Conservation (phyloP, 2,888 invertebrate genomes). For the Clanis bilineata region DNA sequence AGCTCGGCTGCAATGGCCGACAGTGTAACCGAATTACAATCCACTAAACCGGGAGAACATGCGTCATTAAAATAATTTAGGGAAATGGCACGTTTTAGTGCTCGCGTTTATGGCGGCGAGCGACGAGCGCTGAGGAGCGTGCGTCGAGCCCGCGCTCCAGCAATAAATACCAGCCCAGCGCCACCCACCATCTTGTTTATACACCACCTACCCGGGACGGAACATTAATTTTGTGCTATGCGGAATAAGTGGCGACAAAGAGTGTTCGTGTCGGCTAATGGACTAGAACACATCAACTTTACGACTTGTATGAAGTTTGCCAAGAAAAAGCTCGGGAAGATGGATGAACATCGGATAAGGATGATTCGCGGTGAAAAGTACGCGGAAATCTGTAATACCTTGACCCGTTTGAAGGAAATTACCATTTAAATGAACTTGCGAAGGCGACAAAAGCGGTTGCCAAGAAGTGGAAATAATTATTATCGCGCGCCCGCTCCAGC, state of each 20-base stretch:
- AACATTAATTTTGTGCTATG: slow-evolving; percentile 67
- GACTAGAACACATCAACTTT: slow-evolving; percentile 55
- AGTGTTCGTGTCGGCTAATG: slow-evolving; percentile 62
- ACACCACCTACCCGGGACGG: slow-evolving; percentile 57
- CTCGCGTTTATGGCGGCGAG: slow-evolving; percentile 63
- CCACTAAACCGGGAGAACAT: slow-evolving; percentile 58
- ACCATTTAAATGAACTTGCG: slow-evolving; percentile 32
- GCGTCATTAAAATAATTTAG: slow-evolving; percentile 74
- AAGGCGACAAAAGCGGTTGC: slow-evolving; percentile 28
- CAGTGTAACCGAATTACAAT: slow-evolving; percentile 61
- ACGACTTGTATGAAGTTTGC: slow-evolving; percentile 46
- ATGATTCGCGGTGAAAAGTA: slow-evolving; percentile 32
- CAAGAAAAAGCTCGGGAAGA: slow-evolving; percentile 27
- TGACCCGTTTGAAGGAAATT: slow-evolving; percentile 41
- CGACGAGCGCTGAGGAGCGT: slow-evolving; percentile 38
- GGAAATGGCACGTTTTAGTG: slow-evolving; percentile 71
- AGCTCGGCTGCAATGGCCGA: slow-evolving; percentile 46
- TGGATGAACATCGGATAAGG: slow-evolving; percentile 30
- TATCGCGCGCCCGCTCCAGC: slow-evolving; percentile 20
- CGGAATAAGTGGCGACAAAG: slow-evolving; percentile 66
- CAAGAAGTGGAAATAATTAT: slow-evolving; percentile 31
- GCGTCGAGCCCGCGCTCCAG: slow-evolving; percentile 49
- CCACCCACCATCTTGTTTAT: slow-evolving; percentile 66
- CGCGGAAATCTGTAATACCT: slow-evolving; percentile 29
- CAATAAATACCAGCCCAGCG: slow-evolving; percentile 67